Base-by-base conservation (phyloP, 1,140 invertebrate species). In the Dendroctonus valens region DNA sequence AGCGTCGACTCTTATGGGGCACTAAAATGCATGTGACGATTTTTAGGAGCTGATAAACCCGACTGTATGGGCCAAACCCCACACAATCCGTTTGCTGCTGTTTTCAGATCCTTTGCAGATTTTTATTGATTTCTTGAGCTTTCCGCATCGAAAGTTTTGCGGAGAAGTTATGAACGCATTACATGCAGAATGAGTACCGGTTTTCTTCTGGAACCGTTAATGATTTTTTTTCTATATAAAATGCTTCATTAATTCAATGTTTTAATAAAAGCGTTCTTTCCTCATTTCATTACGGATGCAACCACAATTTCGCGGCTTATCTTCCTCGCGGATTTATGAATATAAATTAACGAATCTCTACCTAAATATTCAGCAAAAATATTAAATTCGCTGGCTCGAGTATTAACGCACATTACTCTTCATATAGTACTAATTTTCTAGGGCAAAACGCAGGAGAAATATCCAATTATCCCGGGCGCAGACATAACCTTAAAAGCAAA, bases 11-110 rank as follows among this genome's bases (percentile, higher is more conserved):
- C 53, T 55, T 55, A 55, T 40, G 39, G 39, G 39, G 39, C 53
- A 55, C 37, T 55, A 55, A 55, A 55, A 55, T 55, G 53, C 53
- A 55, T 55, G 53, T 55, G 53, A 55, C 53, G 53, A 55, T 39
- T 55, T 55, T 55, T 55, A 55, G 8, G 38, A 26, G 39, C 53
- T 55, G 53, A 55, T 55, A 55, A 55, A 51, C 14, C 53, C 39
- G 53, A 41, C 53, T 55, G 9, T 55, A 38, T 55, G 39, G 53
- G 53, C 41, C 53, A 41, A 55, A 38, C 11, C 41, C 8, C 49
- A 37, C n/a, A n/a, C 15, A 15, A 48, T 53, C 39, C 26, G 26
- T 26, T 26, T 26, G 26, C 26, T 26, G 9, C 12, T 7, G n/a
- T 38, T 14, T 38, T 53, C n/a, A 14, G 37, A 7, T 8, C n/a